Evolutionary conservation across 64 coral and sea anemone genomes (phyloP).

Genomic region (Trachythela sp.): DNA sequence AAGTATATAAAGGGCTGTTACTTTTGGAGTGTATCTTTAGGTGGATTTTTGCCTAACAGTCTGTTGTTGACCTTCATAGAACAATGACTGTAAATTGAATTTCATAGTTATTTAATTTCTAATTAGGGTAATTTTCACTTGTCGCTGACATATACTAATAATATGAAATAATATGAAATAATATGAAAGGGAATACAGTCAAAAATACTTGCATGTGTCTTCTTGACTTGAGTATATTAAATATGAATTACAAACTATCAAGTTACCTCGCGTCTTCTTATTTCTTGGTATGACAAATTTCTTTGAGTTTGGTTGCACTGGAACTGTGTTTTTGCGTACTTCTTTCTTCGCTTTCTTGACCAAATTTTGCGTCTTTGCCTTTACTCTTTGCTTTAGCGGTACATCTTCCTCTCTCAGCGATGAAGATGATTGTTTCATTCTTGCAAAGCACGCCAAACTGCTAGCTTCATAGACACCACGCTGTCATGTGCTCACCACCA

Average conservation of each 20-base stretch:
- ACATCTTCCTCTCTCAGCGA: neutral
- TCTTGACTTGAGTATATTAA: neutral
- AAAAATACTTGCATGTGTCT: too few species aligned
- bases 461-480: neutral
- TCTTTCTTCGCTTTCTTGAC: neutral
- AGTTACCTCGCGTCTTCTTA: conserved; percentile 9
- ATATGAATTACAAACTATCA: neutral
- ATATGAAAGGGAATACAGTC: neutral
- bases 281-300: conserved; percentile 4
- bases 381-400: neutral
- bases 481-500: neutral
- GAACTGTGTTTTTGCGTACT: neutral
- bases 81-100: too few species aligned
- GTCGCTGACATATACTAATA: neutral
- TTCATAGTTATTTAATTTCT: too few species aligned
- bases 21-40: too few species aligned
- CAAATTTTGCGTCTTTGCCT: neutral
- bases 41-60: too few species aligned
- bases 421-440: neutral
- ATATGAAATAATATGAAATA: neutral
- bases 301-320: neutral
- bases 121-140: too few species aligned
- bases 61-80: too few species aligned
- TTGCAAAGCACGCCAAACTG: neutral
- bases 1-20: too few species aligned